Evolutionary conservation across 2,888 invertebrate genomes (phyloP).

Genomic region (Artemia sp.): DNA sequence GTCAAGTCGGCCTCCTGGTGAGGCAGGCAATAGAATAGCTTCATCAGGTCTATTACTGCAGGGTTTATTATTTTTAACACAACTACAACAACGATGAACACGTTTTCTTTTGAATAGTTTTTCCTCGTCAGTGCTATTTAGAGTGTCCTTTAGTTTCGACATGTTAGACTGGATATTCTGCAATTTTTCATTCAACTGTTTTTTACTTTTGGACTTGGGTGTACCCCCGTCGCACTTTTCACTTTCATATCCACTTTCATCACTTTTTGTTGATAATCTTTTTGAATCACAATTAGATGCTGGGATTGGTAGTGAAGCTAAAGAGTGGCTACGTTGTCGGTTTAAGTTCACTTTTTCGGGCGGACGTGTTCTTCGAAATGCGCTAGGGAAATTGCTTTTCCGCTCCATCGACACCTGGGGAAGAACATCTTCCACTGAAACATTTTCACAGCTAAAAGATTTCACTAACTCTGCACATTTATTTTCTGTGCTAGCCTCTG

Average conservation of each 20-base stretch:
- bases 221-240: background rate
- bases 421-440: constrained; percentile 16
- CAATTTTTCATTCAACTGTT: background rate
- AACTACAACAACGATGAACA: constrained; percentile 21
- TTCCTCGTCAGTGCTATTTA: constrained; percentile 25
- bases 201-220: constrained; percentile 6
- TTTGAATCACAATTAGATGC: background rate
- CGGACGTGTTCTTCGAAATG: constrained; percentile 27
- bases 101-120: constrained; percentile 23
- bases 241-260: constrained; percentile 42
- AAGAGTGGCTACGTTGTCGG: constrained; percentile 20
- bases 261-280: constrained; percentile 30
- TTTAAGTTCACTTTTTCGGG: constrained; percentile 3
- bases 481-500: background rate
- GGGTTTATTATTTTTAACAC: constrained; percentile 12
- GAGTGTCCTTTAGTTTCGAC: constrained; percentile 30
- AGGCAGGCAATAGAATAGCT: background rate
- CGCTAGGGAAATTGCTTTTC: constrained; percentile 27
- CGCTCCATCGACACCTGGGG: background rate
- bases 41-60: background rate
- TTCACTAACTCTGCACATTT: background rate
- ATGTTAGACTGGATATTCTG: constrained; percentile 38
- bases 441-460: constrained; percentile 18
- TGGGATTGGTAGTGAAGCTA: constrained; percentile 20
- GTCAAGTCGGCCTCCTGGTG: background rate